Conservation (phyloP, 2,113 vertebrate genomes). For the Protobothrops mucrosquamatus region DNA sequence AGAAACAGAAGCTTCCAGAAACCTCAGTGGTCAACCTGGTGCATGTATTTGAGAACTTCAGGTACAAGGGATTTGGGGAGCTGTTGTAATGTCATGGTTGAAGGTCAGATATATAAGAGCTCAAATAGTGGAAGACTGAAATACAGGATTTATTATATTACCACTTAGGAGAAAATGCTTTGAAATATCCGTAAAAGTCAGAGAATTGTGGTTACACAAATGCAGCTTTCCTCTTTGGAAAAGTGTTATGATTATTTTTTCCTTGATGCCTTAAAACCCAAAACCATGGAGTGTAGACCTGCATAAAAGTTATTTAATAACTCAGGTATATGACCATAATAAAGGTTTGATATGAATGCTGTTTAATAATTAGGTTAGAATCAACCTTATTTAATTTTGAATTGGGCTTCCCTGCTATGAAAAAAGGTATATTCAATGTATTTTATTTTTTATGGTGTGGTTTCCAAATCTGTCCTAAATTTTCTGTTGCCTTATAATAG, state of each 20-base stretch:
- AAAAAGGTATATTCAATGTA: neutral
- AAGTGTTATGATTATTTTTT: neutral
- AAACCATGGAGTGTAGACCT: neutral
- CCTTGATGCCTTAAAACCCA: neutral
- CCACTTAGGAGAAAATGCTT: neutral
- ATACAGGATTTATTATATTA: neutral
- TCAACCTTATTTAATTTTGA: neutral
- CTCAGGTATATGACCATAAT: neutral
- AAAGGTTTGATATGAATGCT: neutral
- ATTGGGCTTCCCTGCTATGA: neutral
- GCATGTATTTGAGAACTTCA: slow-evolving; percentile 56
- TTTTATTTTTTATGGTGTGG: neutral
- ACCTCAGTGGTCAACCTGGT: slow-evolving; percentile 43
- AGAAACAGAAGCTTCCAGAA: accelerated
- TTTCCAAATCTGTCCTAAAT: neutral
- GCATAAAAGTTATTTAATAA: neutral
- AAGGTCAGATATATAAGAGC: accelerated
- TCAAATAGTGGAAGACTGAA: neutral
- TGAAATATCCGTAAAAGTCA: neutral
- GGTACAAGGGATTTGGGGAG: slow-evolving; percentile 50
- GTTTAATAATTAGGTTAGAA: neutral
- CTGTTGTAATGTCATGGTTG: neutral
- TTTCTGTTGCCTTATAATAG: neutral
- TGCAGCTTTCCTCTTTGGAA: neutral
- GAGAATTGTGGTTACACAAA: neutral